Evolutionary conservation across 2,797 vertebrate species (phyloP).

Genomic region (Darevskia nairensis): DNA sequence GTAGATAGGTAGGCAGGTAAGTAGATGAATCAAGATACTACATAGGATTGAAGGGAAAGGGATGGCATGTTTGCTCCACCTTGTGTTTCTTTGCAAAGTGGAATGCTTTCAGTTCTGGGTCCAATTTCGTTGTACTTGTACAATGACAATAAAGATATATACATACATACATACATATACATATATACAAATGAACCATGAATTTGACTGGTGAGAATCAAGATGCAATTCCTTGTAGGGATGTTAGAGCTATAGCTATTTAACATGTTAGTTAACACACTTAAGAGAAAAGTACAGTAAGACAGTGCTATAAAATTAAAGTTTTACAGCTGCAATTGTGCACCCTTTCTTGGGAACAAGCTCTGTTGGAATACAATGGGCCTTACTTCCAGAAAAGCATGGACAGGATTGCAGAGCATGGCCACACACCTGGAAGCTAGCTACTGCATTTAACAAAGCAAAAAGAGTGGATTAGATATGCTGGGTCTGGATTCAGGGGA

Average conservation of each 20-base stretch:
- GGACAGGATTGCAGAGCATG: neutral
- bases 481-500: neutral
- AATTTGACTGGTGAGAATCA: constrained; percentile 30
- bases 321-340: neutral
- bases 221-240: constrained; percentile 25
- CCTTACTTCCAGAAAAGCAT: neutral
- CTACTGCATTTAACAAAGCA: constrained; percentile 46
- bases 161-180: too few relatives aligned
- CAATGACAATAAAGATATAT: too few relatives aligned
- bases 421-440: neutral
- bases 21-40: constrained; percentile 48
- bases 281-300: constrained; percentile 30
- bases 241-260: neutral
- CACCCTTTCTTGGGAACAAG: neutral
- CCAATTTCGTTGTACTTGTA: too few relatives aligned
- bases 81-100: constrained; percentile 41
- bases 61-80: constrained; percentile 22
- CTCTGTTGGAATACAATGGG: neutral
- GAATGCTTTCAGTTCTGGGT: constrained; percentile 30
- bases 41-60: constrained; percentile 37
- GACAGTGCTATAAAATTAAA: constrained; percentile 26
- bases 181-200: constrained; percentile 45
- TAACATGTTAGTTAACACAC: neutral
- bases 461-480: neutral
- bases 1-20: too few relatives aligned